Percentiles rank a stretch among this genome's conserved stretches.
Evolutionary conservation across 2,113 vertebrate species (phyloP).

Genomic region (Ramphastos sulfuratus): DNA sequence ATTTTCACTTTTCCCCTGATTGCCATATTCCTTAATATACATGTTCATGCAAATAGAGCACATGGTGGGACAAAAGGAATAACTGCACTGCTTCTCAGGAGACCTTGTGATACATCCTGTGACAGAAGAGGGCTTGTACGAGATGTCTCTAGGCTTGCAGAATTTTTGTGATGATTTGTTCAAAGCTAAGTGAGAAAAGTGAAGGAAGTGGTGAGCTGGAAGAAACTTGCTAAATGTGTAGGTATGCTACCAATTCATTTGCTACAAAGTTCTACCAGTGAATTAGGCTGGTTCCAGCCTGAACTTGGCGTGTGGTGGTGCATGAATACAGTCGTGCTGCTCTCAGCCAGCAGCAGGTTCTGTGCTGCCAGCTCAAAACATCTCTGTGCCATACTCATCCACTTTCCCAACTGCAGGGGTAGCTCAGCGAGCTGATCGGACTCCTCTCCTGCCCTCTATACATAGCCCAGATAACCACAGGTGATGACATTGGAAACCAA

Average conservation of each 20-base stretch:
- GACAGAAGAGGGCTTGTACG: not conserved
- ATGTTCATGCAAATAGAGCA: not conserved
- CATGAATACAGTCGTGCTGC: slow-evolving; percentile 1
- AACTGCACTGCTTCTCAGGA: not conserved
- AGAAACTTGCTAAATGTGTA: not conserved
- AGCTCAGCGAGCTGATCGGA: not conserved
- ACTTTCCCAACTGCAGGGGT: not conserved
- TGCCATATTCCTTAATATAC: not conserved
- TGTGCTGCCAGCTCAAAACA: not conserved
- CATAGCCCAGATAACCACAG: not conserved
- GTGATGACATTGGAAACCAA: not conserved
- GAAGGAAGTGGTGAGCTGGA: not conserved
- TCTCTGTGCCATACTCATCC: not conserved
- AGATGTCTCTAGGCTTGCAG: not conserved
- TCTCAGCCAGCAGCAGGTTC: not conserved
- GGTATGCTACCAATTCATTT: not conserved
- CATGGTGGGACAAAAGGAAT: not conserved
- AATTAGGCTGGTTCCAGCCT: not conserved
- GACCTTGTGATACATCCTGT: not conserved
- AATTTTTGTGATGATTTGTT: not conserved
- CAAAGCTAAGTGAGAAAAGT: not conserved
- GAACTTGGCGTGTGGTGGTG: not conserved
- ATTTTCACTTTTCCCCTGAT: not conserved
- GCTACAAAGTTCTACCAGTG: not conserved
- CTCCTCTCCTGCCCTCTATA: not conserved